Conservation (phyloP, 1,140 invertebrate species). For the Drosophila saltans region DNA sequence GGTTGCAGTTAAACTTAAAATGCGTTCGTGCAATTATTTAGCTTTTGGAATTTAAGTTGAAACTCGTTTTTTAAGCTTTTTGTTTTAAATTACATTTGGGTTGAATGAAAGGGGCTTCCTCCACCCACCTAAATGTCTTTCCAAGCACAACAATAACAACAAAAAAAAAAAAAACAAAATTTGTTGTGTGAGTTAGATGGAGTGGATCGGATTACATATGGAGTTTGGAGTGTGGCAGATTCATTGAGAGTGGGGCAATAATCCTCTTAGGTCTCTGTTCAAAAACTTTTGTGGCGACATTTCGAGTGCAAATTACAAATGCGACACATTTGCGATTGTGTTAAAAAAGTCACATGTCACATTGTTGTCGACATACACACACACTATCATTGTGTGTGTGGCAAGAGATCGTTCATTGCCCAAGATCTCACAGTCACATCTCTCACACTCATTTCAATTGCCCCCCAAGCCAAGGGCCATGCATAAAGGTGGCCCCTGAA, state of each 20-base stretch:
- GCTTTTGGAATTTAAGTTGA: constrained; percentile 42
- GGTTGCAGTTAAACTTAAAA: not conserved
- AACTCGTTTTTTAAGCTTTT: constrained; percentile 29
- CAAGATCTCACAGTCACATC: constrained; percentile 16
- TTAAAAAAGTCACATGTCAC: constrained; percentile 15
- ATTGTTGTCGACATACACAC: not conserved
- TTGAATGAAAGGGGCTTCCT: constrained; percentile 45
- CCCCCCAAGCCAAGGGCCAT: constrained; percentile 15
- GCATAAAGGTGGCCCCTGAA: constrained; percentile 8
- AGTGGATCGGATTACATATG: constrained; percentile 50
- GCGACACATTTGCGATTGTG: constrained; percentile 6
- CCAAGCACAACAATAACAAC: constrained; percentile 30
- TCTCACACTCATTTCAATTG: constrained; percentile 21
- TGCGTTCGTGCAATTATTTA: constrained; percentile 42
- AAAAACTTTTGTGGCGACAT: constrained; percentile 25
- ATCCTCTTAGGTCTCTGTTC: constrained; percentile 49
- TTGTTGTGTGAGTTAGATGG: constrained; percentile 45
- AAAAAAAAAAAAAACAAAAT: not conserved
- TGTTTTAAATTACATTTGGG: constrained; percentile 29
- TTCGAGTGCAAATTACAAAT: constrained; percentile 17
- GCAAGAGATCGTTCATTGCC: constrained; percentile 13
- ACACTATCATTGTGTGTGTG: not conserved
- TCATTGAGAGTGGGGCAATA: constrained; percentile 27
- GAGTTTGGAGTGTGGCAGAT: constrained; percentile 16
- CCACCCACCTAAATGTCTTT: constrained; percentile 50